These are phyloP conservation scores for Xanthorhoe designata DNA, from an alignment of 2,888 invertebrate species.

Conservation along the genomic window DNA sequence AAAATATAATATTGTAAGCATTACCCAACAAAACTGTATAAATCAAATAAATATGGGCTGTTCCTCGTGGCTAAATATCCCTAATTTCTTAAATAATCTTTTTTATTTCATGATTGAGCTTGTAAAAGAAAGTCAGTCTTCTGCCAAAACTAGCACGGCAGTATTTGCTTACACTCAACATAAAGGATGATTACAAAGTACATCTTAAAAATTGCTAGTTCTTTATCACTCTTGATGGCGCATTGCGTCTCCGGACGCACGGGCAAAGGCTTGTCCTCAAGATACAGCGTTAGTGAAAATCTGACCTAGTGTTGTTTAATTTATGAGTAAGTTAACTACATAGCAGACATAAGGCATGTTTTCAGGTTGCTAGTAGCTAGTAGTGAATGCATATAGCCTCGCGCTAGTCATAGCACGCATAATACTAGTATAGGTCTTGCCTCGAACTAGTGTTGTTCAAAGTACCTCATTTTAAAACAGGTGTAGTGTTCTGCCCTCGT, in stretches of 20 bases:
- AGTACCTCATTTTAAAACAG: background rate
- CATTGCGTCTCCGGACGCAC: background rate
- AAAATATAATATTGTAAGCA: too few species aligned
- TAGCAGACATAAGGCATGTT: too few species aligned
- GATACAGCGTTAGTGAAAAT: background rate
- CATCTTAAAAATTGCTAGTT: background rate
- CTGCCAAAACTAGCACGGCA: slow-evolving; percentile 4
- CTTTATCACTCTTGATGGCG: background rate
- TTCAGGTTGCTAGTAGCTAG: too few species aligned
- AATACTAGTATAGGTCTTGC: too few species aligned
- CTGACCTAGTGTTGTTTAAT: too few species aligned
- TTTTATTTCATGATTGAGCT: slow-evolving; percentile 56
- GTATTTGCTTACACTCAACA: slow-evolving; percentile 9
- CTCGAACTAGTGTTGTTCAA: background rate
- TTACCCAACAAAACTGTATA: background rate
- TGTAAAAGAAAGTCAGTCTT: slow-evolving; percentile 66
- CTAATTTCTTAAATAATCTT: slow-evolving; percentile 5
- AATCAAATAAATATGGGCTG: slow-evolving; percentile 2
- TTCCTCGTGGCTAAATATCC: too few species aligned
- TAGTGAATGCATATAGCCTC: too few species aligned
- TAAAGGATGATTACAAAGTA: background rate
- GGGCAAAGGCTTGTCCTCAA: background rate
- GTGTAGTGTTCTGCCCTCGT: background rate
- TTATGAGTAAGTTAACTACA: too few species aligned
- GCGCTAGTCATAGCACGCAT: too few species aligned